Conservation (phyloP, 2,888 invertebrate species). For the Syritta pipiens region DNA sequence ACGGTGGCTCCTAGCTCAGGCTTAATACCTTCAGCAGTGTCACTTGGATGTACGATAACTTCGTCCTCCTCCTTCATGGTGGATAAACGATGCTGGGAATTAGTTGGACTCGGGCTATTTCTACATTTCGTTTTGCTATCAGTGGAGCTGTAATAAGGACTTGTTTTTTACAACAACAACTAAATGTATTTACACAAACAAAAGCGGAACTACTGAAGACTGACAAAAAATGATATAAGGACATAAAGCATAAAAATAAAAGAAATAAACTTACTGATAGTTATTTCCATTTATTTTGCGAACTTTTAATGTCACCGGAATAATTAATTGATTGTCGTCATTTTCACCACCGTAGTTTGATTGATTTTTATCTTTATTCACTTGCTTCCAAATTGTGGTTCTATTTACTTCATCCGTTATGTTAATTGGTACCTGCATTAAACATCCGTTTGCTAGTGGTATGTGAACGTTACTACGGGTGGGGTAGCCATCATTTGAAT, state of each 20-base stretch:
- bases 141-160: conserved; percentile 57
- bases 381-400: conserved; percentile 96
- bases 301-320: conserved; percentile 77
- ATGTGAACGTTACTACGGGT: conserved; percentile 80
- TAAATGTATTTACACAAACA: conserved; percentile 17
- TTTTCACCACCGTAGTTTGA: conserved; percentile 49
- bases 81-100: conserved; percentile 82
- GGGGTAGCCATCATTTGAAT: conserved; percentile 78
- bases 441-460: conserved; percentile 92
- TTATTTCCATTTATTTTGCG: conserved; percentile 77
- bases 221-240: conserved; percentile 9
- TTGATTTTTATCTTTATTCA: conserved; percentile 82
- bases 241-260: neutral
- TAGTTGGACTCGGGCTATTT: conserved; percentile 56
- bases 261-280: conserved; percentile 75
- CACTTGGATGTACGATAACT: conserved; percentile 74
- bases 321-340: conserved; percentile 75
- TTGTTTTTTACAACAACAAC: conserved; percentile 43
- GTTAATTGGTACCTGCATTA: conserved; percentile 90
- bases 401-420: conserved; percentile 96
- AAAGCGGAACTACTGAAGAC: neutral
- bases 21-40: conserved; percentile 23
- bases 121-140: conserved; percentile 57
- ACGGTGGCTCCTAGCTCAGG: neutral
- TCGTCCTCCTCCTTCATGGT: conserved; percentile 94